Evolutionary conservation across 53 echinoderm and acorn worm species (phyloP), one percentile per base, ranked within the genome.

Genomic region (Hippasteria phrygiana): DNA sequence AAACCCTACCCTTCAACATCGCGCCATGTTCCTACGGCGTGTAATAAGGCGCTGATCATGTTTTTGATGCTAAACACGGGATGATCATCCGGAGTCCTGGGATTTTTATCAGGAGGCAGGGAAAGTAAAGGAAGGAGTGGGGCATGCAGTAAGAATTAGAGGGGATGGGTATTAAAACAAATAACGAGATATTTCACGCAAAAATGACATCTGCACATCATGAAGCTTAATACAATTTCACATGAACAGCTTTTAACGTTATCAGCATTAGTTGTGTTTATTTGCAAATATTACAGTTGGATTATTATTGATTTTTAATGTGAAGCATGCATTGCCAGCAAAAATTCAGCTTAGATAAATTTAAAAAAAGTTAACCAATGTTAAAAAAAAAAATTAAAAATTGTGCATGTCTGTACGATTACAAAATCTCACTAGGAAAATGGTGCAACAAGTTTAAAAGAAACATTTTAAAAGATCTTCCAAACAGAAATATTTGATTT

Each of bases 1-100:
- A 37, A 59, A 27, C 41, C 69, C 78, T 96, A 96, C 96, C 96
- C 96, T 96, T 96, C 96, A n/a, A 96, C 94, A 73, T 94, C 93
- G 36, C 90, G 93, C 96, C 96, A 96, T 16, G 93, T 78, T 72
- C 88, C 91, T 34, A 96, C 96, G 40, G 96, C 90, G 75, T 95
- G 93, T 74, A 96, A 85, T 80, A 96, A 69, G 47, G 91, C 90
- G 33, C 94, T 89, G 56, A 72, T 73, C 78, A 94, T 89, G 55
- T 92, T 87, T 93, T 93, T 94, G 90, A 96, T 87, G 90, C 87
- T 96, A 90, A 96, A 93, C 39, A 93, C 92, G 27, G 88, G 88
- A 31, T 72, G 89, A 6, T 93, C 96, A n/a, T 89, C 96, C 0
- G 92, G 90, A 35, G 63, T 88, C 90, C 96, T 96, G 90, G 53